Evolutionary conservation across 2,888 invertebrate genomes (phyloP), one percentile per base, ranked within the genome.

Genomic region (Hydriomena furcata): DNA sequence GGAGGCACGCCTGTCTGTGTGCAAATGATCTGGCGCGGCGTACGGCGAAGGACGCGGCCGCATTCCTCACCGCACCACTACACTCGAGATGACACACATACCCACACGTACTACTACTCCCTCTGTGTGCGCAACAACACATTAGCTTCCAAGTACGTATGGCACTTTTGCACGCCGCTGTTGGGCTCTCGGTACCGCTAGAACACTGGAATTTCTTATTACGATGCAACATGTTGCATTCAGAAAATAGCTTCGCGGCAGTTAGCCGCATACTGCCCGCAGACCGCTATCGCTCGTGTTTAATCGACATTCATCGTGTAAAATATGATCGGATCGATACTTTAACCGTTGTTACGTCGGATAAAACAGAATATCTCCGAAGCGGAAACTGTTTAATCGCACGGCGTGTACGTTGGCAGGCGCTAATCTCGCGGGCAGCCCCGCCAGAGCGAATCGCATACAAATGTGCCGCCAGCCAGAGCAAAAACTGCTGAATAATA

Each of bases 1-100:
- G 38, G 37, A 59, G 63, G 75, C 76, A 70, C 71, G 84, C 70
- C 79, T 82, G 82, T 70, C 78, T 83, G 81, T 86, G 84, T 86
- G 89, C 87, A 86, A 87, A 86, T 86, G 86, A 84, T 81, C 78
- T 79, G 79, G 71, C 75, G 76, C 75, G 74, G 71, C 79, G 83
- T 82, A 82, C 80, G 80, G 70, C 84, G 88, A 89, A 89, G 89
- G 89, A 89, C 89, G 87, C 79, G 88, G 79, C 87, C 89, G 88
- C 89, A 89, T 89, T 89, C 89, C 89, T 65, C 70, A 64, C 72
- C 77, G 69, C 81, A 80, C 83, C 71, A 79, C 75, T 71, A 80
- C 84, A 81, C 61, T 60, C 72, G 73, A 78, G 78, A 79, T 81
- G 84, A 75, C 85, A 82, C 79, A 85, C 83, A 86, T 86, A 84